phyloP scores from a whole-genome alignment of 2,113 vertebrate species.

The Uropsilus gracilis region DNA sequence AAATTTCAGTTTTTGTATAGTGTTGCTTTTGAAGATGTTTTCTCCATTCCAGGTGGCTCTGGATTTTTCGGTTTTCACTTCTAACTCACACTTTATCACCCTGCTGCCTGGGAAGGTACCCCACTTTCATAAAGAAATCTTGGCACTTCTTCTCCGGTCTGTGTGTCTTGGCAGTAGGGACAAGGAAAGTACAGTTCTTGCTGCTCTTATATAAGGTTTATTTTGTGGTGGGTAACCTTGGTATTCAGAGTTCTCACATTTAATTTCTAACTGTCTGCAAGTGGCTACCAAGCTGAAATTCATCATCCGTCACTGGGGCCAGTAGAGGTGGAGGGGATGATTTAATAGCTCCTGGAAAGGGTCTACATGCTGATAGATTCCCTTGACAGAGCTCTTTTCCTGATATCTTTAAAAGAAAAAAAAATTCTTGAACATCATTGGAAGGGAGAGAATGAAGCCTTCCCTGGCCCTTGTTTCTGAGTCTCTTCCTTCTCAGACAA shows the following conservation, averaged over 20 bases:
- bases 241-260: not conserved
- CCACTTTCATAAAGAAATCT: conserved; percentile 36
- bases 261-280: conserved; percentile 38
- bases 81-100: not conserved
- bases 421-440: not conserved
- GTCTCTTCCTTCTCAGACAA: not conserved
- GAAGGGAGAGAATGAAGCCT: not conserved
- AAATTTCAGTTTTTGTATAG: not conserved
- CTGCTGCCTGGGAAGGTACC: conserved; percentile 36
- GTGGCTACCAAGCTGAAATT: not conserved
- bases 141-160: not conserved
- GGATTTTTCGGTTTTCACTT: conserved; percentile 33
- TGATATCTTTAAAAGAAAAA: not conserved
- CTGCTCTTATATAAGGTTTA: not conserved
- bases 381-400: not conserved
- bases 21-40: not conserved
- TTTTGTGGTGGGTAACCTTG: not conserved
- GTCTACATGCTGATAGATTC: not conserved
- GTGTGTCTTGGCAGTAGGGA: conserved; percentile 27
- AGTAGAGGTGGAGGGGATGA: conserved; percentile 5
- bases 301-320: not conserved
- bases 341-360: conserved; percentile 14
- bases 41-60: not conserved
- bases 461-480: not conserved
- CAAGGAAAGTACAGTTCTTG: not conserved